Base-by-base conservation (phyloP, 2,797 vertebrate species). In the Urocyon cinereoargenteus region DNA sequence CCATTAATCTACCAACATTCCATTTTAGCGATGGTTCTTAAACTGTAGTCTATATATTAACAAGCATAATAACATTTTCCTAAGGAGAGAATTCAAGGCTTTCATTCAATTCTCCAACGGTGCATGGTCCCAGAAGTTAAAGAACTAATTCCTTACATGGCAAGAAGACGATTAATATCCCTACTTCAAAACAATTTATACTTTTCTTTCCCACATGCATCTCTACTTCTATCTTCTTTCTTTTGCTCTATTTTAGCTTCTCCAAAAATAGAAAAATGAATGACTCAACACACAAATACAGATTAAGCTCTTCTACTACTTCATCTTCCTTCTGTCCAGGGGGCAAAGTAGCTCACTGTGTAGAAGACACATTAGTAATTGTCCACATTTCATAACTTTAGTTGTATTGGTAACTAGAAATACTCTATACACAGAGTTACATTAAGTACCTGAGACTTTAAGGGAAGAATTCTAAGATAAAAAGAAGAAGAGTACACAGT, bases 391-490 rank as follows among this genome's bases (percentile, higher is more conserved):
- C 36, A 81, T 83, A 79, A 90, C 77, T 92, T 90, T 62, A 95
- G 62, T 70, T 61, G 26, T 75, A 34, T 66, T 78, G 14, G 82
- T 92, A 83, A 96, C 79, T 57, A 93, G 92, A 95, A 96, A 96
- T 70, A 98, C 13, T 79, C 24, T 86, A 87, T 34, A 95, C 14
- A 72, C 5, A 92, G 24, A 96, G 64, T 88, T 73, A 96, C 40
- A 95, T 79, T 85, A 96, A 90, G 40, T 78, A 77, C 26, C 51
- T 93, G 34, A 91, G 49, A 95, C 51, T 96, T 90, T 90, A 94
- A 97, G 53, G 84, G 62, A 92, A 90, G 40, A 96, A 90, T 82
- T 94, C 53, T 84, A 97, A 97, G 49, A 64, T 81, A 68, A 64
- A 31, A 61, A 83, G 19, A 94, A 59, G 62, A 64, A 93, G 84